A percentile compares a stretch with the other conserved stretches of the same genome.
Conservation (phyloP, 2,797 vertebrate species). For the Eutrigla gurnardus region DNA sequence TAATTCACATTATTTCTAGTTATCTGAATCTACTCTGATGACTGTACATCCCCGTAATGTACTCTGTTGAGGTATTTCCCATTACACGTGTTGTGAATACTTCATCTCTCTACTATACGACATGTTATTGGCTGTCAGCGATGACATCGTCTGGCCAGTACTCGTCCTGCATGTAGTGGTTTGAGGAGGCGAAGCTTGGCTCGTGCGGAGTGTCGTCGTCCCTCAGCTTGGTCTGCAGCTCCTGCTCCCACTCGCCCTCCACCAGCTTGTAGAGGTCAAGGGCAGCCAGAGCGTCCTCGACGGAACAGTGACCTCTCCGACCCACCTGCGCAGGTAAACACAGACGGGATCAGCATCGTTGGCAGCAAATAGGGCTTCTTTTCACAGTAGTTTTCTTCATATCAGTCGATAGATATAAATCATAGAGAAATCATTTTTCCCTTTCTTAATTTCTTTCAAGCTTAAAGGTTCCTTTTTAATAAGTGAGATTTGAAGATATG, state of each 20-base stretch:
- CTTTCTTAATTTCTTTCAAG: too few species aligned
- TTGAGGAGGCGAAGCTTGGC: slow-evolving; percentile 64
- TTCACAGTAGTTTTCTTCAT: not conserved
- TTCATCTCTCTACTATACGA: slow-evolving; percentile 17
- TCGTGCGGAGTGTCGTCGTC: slow-evolving; percentile 21
- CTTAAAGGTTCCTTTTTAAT: too few species aligned
- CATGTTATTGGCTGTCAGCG: slow-evolving; percentile 57
- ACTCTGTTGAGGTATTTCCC: slow-evolving; percentile 16
- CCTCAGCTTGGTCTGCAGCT: slow-evolving; percentile 77
- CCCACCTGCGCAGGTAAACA: slow-evolving; percentile 77
- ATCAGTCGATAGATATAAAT: too few species aligned
- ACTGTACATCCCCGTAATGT: not conserved
- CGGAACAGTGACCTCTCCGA: slow-evolving; percentile 89
- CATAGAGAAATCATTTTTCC: too few species aligned
- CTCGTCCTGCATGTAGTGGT: slow-evolving; percentile 92
- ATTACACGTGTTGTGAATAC: not conserved
- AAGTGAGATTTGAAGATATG: too few species aligned
- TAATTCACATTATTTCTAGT: not conserved
- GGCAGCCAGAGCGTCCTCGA: slow-evolving; percentile 90
- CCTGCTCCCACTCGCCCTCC: slow-evolving; percentile 89
- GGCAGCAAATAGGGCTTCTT: not conserved
- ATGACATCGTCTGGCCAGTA: slow-evolving; percentile 90
- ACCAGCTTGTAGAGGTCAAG: slow-evolving; percentile 96
- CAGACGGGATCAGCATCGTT: not conserved
- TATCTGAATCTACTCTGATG: not conserved